Percentiles rank a stretch among this genome's conserved stretches.
phyloP scores from a whole-genome alignment of 2,888 invertebrate genomes.

The Drosophila formosana region DNA sequence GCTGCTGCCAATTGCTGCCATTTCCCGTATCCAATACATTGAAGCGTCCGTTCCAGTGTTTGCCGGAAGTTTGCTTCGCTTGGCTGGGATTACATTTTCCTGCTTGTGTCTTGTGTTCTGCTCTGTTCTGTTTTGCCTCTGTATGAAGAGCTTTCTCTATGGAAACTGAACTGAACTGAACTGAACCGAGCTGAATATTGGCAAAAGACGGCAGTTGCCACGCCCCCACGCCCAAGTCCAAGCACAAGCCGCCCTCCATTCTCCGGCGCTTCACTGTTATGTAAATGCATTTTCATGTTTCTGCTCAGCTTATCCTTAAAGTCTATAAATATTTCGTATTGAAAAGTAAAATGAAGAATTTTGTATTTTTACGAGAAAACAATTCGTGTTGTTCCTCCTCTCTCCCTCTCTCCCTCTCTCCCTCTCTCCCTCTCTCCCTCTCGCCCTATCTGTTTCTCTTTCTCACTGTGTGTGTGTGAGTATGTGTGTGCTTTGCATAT shows the following conservation, averaged over 20 bases:
- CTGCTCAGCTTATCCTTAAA: conserved; percentile 74
- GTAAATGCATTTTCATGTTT: conserved; percentile 79
- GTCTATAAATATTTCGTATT: conserved; percentile 77
- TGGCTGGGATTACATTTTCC: conserved; percentile 80
- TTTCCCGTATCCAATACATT: conserved; percentile 78
- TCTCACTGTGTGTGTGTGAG: conserved; percentile 14
- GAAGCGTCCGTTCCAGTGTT: conserved; percentile 77
- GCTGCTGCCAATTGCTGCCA: conserved; percentile 74
- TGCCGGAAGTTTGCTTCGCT: conserved; percentile 79
- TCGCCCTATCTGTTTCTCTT: neutral
- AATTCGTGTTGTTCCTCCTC: conserved; percentile 48
- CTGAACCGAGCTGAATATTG: conserved; percentile 38
- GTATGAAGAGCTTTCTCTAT: conserved; percentile 2
- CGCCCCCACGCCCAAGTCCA: conserved; percentile 23
- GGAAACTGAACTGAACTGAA: conserved; percentile 31
- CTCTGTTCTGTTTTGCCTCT: conserved; percentile 16
- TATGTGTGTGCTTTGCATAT: conserved; percentile 57
- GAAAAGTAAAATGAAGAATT: conserved; percentile 72
- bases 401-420: neutral
- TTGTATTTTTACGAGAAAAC: conserved; percentile 64
- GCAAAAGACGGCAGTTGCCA: conserved; percentile 42
- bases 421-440: neutral
- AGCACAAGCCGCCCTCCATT: neutral
- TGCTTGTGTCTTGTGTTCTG: conserved; percentile 63
- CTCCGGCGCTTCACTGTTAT: conserved; percentile 50